phyloP scores from a whole-genome alignment of 1,140 invertebrate genomes.

The Eueides isabella region DNA sequence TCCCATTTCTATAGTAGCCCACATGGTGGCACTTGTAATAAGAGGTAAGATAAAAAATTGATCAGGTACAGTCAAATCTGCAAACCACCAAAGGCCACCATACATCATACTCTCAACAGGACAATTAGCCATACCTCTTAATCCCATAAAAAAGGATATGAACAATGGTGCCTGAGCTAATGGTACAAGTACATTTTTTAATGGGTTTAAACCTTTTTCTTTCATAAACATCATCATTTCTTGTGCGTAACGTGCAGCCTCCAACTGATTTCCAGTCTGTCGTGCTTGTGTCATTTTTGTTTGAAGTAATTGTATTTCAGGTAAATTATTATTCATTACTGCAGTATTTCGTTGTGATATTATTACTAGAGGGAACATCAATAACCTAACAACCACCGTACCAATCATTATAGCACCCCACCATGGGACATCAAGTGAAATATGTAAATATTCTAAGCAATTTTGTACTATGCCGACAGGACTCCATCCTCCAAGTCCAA shows the following conservation, averaged over 20 bases:
- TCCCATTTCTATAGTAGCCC: constrained; percentile 91
- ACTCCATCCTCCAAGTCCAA: constrained; percentile 90
- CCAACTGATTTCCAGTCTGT: constrained; percentile 89
- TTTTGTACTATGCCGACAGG: constrained; percentile 92
- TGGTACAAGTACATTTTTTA: constrained; percentile 92
- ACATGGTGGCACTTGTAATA: constrained; percentile 91
- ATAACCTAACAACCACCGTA: constrained; percentile 88
- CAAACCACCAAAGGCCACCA: constrained; percentile 97
- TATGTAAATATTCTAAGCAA: constrained; percentile 91
- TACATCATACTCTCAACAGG: constrained; percentile 93
- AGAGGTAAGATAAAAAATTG: constrained; percentile 95
- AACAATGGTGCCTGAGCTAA: constrained; percentile 94
- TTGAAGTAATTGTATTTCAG: constrained; percentile 90
- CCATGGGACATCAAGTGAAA: constrained; percentile 91
- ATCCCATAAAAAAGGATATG: constrained; percentile 93
- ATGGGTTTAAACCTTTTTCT: constrained; percentile 89
- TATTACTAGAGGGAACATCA: constrained; percentile 93
- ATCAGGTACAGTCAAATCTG: constrained; percentile 94
- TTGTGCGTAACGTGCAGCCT: constrained; percentile 87
- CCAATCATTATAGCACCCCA: constrained; percentile 92
- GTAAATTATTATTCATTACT: constrained; percentile 91
- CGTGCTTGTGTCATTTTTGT: constrained; percentile 92
- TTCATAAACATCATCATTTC: constrained; percentile 92
- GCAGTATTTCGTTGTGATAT: constrained; percentile 89
- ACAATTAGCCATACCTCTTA: constrained; percentile 92